These are phyloP conservation scores for Anthonomus grandis DNA, from an alignment of 1,140 invertebrate genomes.

Conservation along the genomic window DNA sequence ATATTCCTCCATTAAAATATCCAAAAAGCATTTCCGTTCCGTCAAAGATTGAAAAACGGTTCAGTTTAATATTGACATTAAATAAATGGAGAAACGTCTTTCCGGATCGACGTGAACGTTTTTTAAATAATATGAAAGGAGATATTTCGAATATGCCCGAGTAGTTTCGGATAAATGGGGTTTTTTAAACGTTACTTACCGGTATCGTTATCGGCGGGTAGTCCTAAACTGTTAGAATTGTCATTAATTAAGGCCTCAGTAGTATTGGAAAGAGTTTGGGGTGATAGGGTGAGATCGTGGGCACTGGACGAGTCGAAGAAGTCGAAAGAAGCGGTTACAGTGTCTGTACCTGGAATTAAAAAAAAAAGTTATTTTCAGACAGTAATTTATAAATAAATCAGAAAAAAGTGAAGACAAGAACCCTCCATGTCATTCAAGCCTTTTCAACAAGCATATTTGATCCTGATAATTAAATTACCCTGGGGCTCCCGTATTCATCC, in stretches of 20 bases:
- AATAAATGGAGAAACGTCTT: too few species aligned
- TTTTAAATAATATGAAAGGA: too few species aligned
- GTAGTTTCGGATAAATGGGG: too few species aligned
- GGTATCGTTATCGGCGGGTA: constrained; percentile 45
- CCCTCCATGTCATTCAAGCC: neutral
- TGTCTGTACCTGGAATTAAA: constrained; percentile 45
- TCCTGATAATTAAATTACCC: too few species aligned
- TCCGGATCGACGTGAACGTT: too few species aligned
- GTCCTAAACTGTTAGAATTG: constrained; percentile 64
- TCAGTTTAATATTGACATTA: too few species aligned
- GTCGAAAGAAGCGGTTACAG: constrained; percentile 61
- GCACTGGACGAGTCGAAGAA: constrained; percentile 69
- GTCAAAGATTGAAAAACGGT: too few species aligned
- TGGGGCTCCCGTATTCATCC: too few species aligned
- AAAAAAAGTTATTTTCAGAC: constrained; percentile 20
- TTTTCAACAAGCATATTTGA: too few species aligned
- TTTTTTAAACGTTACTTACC: constrained; percentile 45
- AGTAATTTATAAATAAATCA: neutral
- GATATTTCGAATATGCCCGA: too few species aligned
- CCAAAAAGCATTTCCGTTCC: too few species aligned
- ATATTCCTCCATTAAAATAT: too few species aligned
- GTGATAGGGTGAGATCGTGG: constrained; percentile 66
- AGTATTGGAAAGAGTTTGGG: constrained; percentile 65
- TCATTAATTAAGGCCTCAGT: constrained; percentile 67
- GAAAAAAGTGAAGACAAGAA: neutral